phyloP scores from a whole-genome alignment of 2,888 invertebrate genomes.

The Mythimna pallens region DNA sequence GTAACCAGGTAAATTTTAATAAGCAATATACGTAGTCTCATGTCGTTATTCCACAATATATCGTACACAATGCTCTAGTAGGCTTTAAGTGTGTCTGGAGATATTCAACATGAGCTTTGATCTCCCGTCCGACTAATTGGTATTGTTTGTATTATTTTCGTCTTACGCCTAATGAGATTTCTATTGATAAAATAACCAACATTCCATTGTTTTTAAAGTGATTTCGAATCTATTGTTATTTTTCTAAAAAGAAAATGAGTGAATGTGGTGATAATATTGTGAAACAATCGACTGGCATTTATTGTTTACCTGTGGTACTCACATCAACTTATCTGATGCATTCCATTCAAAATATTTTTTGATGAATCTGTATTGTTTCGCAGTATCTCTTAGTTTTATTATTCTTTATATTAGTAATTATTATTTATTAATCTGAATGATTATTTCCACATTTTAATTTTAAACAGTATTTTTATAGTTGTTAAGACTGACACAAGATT shows the following conservation, averaged over 20 bases:
- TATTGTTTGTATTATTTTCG: conserved; percentile 31
- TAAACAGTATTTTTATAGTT: conserved; percentile 88
- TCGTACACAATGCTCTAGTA: conserved; percentile 34
- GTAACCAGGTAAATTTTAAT: conserved; percentile 49
- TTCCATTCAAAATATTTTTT: conserved; percentile 79
- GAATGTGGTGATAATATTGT: conserved; percentile 57
- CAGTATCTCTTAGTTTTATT: conserved; percentile 74
- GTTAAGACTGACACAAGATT: conserved; percentile 88
- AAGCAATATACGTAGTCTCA: conserved; percentile 22
- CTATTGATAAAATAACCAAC: conserved; percentile 44
- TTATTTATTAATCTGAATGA: conserved; percentile 68
- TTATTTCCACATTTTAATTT: conserved; percentile 77
- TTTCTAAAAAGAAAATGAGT: conserved; percentile 34
- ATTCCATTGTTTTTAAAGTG: conserved; percentile 56
- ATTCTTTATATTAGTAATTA: conserved; percentile 58
- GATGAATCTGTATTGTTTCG: conserved; percentile 77
- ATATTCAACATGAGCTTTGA: conserved; percentile 11
- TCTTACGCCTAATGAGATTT: conserved; percentile 44
- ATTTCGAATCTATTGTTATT: conserved; percentile 29
- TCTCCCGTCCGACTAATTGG: conserved; percentile 38
- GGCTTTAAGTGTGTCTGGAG: conserved; percentile 16
- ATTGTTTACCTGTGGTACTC: conserved; percentile 68
- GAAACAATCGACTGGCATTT: conserved; percentile 72
- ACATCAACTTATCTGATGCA: conserved; percentile 73
- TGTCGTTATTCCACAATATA: conserved; percentile 57